Evolutionary conservation across 2,113 vertebrate species (phyloP), one percentile per base, ranked within the genome.

Genomic region (Dascyllus trimaculatus): DNA sequence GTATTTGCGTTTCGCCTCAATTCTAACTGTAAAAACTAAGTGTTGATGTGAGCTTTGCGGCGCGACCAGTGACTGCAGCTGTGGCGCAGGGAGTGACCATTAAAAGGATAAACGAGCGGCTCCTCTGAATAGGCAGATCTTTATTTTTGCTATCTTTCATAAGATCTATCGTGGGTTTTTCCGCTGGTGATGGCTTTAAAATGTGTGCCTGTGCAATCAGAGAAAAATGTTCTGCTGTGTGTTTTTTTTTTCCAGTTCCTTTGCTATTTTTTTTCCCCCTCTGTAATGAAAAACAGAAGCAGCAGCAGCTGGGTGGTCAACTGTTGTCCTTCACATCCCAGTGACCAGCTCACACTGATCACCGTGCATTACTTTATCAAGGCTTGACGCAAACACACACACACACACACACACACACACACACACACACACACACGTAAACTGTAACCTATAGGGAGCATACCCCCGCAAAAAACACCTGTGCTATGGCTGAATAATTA

Each of bases 241-340:
- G 4, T 24, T 78, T 46, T 32, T 46, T 32, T 26, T 9, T 40
- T 69, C 53, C 13, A 62, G 26, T 38, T 53, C 40, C 49, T 18
- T 15, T 25, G 15, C 56, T 57, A n/a, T n/a, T 51, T 17, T 21
- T 10, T 15, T 21, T 21, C 19, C 9, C 45, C 35, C n/a, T 62
- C 56, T 45, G 61, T 82, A 86, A 85, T 85, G 63, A 73, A 80
- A 85, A 87, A 86, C 89, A 89, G 84, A 90, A 93, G 83, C 84
- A 75, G 91, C 91, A 72, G 43, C 78, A 88, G 89, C 80, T 92
- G 91, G 87, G 87, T 93, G 69, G 91, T 93, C 83, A 73, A 86
- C 80, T 76, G 87, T 83, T 80, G 91, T 93, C 96, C 95, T 96
- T 96, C 96, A 95, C 94, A 91, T 92, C 75, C 92, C 92, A 90